Base-by-base conservation (phyloP, 2,888 invertebrate species). In the Cerastoderma edule region DNA sequence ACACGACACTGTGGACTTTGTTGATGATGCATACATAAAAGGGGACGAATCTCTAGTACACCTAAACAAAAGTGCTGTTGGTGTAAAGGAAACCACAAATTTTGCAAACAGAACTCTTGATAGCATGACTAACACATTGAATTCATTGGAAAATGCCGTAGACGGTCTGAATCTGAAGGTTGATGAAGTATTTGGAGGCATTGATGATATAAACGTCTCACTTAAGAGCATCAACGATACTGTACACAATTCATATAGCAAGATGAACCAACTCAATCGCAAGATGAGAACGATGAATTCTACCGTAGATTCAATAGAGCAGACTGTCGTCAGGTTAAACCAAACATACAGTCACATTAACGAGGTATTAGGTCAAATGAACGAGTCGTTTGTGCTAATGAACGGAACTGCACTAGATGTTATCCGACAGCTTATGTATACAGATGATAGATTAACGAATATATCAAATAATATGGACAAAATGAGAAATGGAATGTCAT, bases 331-430 rank as follows among this genome's bases (percentile, higher is more conserved):
- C 27, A 30, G 56, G 13, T 56, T 82, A n/a, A 79, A 74, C 22
- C 46, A 56, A 8, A 79, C 70, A 32, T 82, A 79, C 54, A 30
- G 19, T 13, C 63, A 65, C 30, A 74, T 82, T 13, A 79, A 77
- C 46, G 63, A 75, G 53, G 65, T 75, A 3, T 48, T 82, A 16
- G 28, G 44, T 46, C 22, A 48, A 10, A 69, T 79, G 69, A 79
- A 82, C 46, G 79, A 82, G 33, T 53, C 75, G 24, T 75, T 72
- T 28, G 53, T 66, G 2, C 67, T 75, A 28, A 63, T 72, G 1
- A 75, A 79, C 44, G 82, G 82, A 50, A 82, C 82, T 33, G 54
- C 77, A 13, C 63, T 79, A n/a, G 79, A 77, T 50, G 75, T 73
- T 8, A 70, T 82, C 24, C 28, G 50, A 6, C 67, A 77, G 56